phyloP scores from a whole-genome alignment of 2,888 invertebrate species.

The Silvanus unidentatus region DNA sequence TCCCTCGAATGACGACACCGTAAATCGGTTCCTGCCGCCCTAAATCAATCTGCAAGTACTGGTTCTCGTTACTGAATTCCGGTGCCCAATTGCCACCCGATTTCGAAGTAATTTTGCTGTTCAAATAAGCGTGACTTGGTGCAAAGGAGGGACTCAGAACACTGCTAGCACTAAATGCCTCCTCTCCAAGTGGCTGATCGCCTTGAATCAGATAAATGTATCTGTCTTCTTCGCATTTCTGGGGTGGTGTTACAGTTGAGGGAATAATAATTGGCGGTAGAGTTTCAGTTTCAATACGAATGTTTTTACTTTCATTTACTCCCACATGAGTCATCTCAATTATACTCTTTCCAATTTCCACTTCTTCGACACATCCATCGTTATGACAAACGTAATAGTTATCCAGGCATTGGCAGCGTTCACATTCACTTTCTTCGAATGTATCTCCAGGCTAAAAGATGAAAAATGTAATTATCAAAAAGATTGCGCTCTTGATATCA shows the following conservation, averaged over 20 bases:
- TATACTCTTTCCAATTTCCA: conserved; percentile 28
- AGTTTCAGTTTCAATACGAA: conserved; percentile 4
- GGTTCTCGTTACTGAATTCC: conserved; percentile 51
- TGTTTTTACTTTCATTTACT: conserved; percentile 4
- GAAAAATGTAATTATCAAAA: conserved; percentile 5
- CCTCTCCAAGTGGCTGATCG: conserved; percentile 48
- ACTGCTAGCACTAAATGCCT: conserved; percentile 57
- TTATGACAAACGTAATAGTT: conserved; percentile 68
- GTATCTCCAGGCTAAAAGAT: conserved; percentile 66
- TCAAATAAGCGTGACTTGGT: conserved; percentile 52
- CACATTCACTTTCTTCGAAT: conserved; percentile 55
- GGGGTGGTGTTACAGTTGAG: conserved; percentile 46
- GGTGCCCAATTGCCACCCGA: conserved; percentile 67
- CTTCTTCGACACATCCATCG: conserved; percentile 9
- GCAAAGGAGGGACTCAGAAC: conserved; percentile 46
- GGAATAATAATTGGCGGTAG: conserved; percentile 18
- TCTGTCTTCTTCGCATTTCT: conserved; percentile 44
- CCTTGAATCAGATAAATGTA: conserved; percentile 49
- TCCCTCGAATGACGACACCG: conserved; percentile 69
- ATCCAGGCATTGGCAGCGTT: conserved; percentile 73
- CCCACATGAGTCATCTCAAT: conserved; percentile 8
- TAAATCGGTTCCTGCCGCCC: conserved; percentile 62
- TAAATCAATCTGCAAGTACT: conserved; percentile 61
- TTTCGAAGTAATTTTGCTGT: conserved; percentile 20
- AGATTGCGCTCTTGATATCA: not conserved